Conservation (phyloP, 2,797 vertebrate genomes). For the Cryptoprocta ferox region DNA sequence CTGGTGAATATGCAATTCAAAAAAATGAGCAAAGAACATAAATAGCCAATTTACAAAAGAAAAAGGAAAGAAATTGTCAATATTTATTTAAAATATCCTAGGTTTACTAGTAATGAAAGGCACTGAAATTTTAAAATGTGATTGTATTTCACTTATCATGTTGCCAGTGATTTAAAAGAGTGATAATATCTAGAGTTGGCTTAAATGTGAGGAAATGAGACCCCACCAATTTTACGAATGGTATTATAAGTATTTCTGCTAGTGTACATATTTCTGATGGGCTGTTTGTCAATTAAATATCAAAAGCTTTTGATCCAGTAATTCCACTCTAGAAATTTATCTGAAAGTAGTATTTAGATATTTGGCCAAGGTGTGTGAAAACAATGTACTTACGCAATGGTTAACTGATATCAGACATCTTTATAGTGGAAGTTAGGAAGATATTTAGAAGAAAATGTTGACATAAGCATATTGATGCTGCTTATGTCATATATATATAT, state of each 20-base stretch:
- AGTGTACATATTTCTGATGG: background rate
- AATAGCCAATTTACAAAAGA: background rate
- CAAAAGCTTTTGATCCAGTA: background rate
- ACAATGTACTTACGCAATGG: background rate
- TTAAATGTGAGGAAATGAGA: background rate
- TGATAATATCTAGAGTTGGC: background rate
- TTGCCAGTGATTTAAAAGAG: background rate
- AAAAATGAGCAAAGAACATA: background rate
- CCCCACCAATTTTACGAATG: background rate
- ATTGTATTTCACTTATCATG: background rate
- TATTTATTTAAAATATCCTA: background rate
- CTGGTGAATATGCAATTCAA: background rate
- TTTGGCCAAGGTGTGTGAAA: background rate
- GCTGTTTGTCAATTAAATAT: background rate
- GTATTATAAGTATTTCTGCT: background rate
- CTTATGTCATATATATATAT: background rate
- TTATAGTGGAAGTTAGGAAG: background rate
- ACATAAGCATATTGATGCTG: background rate
- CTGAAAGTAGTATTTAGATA: background rate
- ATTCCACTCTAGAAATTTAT: background rate
- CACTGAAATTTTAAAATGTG: background rate
- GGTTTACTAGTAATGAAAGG: background rate
- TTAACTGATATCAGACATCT: background rate
- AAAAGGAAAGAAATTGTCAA: background rate
- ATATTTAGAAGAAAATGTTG: constrained; percentile 8